phyloP scores from a whole-genome alignment of 2,797 vertebrate species.

The Myioborus miniatus region DNA sequence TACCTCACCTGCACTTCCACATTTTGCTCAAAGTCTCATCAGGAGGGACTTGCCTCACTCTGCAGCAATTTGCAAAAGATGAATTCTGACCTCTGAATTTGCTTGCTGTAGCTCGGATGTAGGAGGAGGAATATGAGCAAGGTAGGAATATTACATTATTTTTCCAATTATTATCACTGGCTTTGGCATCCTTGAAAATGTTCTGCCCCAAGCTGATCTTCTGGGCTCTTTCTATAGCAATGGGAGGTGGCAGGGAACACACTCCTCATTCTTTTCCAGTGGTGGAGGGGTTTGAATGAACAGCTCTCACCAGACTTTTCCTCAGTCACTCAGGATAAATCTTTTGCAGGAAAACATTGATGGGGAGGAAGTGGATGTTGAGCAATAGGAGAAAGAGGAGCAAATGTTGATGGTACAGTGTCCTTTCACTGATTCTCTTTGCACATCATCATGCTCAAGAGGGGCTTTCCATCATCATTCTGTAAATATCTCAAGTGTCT shows the following conservation, averaged over 20 bases:
- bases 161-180: background rate
- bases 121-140: background rate
- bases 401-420: background rate
- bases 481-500: background rate
- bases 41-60: background rate
- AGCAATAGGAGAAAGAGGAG: background rate
- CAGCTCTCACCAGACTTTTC: background rate
- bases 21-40: background rate
- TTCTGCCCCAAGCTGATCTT: background rate
- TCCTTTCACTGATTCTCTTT: background rate
- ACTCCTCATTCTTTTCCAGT: background rate
- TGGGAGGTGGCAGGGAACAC: background rate
- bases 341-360: background rate
- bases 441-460: background rate
- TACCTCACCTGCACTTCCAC: background rate
- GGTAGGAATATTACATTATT: background rate
- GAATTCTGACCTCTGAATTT: background rate
- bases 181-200: background rate
- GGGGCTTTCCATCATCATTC: background rate
- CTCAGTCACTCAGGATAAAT: background rate
- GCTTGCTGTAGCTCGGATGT: background rate
- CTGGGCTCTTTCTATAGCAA: background rate
- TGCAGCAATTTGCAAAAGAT: background rate
- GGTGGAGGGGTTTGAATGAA: background rate
- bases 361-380: background rate